Percentiles rank a stretch among this genome's conserved stretches.
These are phyloP conservation scores for Oligia strigilis DNA, from an alignment of 2,888 invertebrate species.

Conservation along the genomic window DNA sequence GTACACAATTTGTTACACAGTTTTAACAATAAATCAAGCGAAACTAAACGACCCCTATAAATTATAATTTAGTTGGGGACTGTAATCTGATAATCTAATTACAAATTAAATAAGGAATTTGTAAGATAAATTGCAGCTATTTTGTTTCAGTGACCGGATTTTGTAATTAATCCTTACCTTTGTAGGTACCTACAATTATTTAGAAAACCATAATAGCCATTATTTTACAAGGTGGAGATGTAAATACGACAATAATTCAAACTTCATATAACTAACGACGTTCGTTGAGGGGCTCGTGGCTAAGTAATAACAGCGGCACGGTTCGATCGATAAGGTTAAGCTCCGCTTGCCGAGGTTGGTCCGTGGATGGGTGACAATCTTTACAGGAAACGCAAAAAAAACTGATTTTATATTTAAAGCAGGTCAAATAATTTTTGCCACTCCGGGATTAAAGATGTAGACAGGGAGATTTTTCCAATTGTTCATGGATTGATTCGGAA, in stretches of 20 bases:
- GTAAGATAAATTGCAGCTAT: slow-evolving; percentile 45
- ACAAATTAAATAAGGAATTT: slow-evolving; percentile 54
- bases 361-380: no score
- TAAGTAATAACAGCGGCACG: background rate
- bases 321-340: background rate
- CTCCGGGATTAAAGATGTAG: no score
- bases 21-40: slow-evolving; percentile 48
- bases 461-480: background rate
- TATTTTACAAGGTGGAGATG: background rate
- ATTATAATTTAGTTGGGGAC: slow-evolving; percentile 45
- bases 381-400: background rate
- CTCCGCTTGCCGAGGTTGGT: no score
- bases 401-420: background rate
- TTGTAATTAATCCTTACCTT: slow-evolving; percentile 27
- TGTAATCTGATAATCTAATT: slow-evolving; percentile 61
- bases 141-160: slow-evolving; percentile 40
- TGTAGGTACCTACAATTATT: background rate
- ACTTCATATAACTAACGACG: background rate
- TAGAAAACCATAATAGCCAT: background rate
- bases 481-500: background rate
- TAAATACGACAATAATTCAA: background rate
- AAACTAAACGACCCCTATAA: slow-evolving; percentile 33
- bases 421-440: no score
- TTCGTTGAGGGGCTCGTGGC: no score
- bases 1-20: slow-evolving; percentile 28